Base-by-base conservation (phyloP, 2,888 invertebrate genomes). In the Diarsia brunnea region DNA sequence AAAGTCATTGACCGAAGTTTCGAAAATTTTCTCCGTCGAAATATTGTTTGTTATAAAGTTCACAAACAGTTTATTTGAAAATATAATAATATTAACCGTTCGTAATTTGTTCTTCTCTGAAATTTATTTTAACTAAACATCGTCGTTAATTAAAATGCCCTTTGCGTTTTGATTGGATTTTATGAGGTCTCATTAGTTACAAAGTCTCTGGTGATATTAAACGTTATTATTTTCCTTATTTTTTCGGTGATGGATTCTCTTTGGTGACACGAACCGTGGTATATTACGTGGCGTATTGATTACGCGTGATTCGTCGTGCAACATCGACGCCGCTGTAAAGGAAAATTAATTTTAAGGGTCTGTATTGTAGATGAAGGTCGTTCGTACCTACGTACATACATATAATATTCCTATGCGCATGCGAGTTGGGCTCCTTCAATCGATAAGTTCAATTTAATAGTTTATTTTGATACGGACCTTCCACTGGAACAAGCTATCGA, bases 81-180 rank as follows among this genome's bases (percentile, higher is more conserved):
- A 73, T 79, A 71, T 71, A 69, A 82, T 78, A 79, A 71, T 71
- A 74, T 80, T 72, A 75, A 81, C 71, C 66, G 84, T 64, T 71
- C 51, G 55, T 81, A 79, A 86, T 86, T 84, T 78, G 73, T 78
- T 86, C 31, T 38, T 60, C 53, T 70, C 60, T 64, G 72, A 81
- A 82, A 81, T 81, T 75, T 83, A 82, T 81, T 87, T 78, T 82
- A 77, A 81, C 79, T 81, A 78, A 87, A 87, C 71, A 82, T 79
- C n/a, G 71, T 64, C 76, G 78, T 87, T 88, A 88, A 90, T 88
- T 88, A 86, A 88, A 88, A 82, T 84, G 80, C 80, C 82, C 84
- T 89, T 88, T 82, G 61, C 81, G 75, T 86, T 88, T 87, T 89
- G 82, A 89, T 89, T 90, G 86, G 75, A 89, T 76, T 88, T 86